Evolutionary conservation across 1,140 invertebrate genomes (phyloP).

Genomic region (Triops cancriformis): DNA sequence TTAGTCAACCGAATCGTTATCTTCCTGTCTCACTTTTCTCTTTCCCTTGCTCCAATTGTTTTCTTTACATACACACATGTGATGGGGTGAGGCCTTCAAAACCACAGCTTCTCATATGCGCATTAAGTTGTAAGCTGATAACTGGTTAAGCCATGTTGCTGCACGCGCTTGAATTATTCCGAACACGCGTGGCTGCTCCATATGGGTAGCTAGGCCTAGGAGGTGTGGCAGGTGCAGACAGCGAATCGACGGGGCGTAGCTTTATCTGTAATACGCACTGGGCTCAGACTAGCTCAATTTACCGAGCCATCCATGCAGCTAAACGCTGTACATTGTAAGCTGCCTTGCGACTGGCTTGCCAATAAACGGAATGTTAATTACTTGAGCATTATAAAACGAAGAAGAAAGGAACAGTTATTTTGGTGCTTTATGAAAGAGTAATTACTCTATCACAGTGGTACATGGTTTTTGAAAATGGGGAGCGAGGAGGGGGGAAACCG

Average conservation of each 20-base stretch:
- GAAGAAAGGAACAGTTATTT: not conserved
- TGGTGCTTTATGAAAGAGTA: slow-evolving; percentile 10
- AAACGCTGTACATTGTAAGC: not conserved
- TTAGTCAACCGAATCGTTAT: too few species aligned
- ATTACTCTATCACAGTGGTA: slow-evolving; percentile 10
- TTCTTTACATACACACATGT: not conserved
- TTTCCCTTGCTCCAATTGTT: not conserved
- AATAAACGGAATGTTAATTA: too few species aligned
- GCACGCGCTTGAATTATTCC: not conserved
- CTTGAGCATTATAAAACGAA: not conserved
- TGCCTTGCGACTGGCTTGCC: not conserved
- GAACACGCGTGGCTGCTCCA: not conserved
- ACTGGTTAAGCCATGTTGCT: not conserved
- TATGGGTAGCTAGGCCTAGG: not conserved
- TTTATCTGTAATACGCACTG: not conserved
- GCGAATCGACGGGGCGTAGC: not conserved
- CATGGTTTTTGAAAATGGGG: not conserved
- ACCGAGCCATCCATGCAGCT: not conserved
- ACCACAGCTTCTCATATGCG: not conserved
- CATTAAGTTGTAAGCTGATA: not conserved
- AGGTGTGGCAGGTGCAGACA: not conserved
- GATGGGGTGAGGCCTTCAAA: not conserved
- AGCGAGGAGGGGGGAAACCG: too few species aligned
- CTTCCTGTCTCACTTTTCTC: not conserved
- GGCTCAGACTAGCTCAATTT: not conserved